Conservation (phyloP, 2,797 vertebrate genomes). For the Liasis olivaceus region DNA sequence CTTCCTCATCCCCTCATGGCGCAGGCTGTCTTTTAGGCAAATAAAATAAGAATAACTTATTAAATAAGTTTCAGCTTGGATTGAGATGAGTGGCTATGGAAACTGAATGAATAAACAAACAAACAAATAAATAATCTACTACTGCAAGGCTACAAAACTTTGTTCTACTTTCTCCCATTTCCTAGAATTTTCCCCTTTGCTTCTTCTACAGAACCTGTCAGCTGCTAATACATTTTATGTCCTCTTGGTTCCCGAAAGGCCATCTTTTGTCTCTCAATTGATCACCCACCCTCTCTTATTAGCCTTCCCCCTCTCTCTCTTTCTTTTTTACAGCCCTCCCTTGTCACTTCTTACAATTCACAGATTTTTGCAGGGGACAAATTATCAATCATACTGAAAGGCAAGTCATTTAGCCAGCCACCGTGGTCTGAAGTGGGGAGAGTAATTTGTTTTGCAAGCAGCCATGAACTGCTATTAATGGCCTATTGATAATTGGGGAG, state of each 20-base stretch:
- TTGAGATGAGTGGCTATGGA: too few relatives aligned
- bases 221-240: conserved; percentile 6
- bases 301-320: not conserved
- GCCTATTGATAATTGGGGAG: not conserved
- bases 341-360: conserved; percentile 10
- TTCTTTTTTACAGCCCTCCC: not conserved
- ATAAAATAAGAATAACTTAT: not conserved
- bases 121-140: not conserved
- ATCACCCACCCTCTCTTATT: conserved; percentile 3
- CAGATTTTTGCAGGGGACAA: not conserved
- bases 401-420: not conserved
- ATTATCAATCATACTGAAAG: not conserved
- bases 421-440: not conserved
- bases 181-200: not conserved
- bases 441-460: not conserved
- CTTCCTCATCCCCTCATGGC: not conserved
- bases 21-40: not conserved
- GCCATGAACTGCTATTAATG: not conserved
- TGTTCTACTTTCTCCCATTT: not conserved
- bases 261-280: not conserved
- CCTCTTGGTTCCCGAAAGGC: not conserved
- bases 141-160: too few relatives aligned
- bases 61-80: too few relatives aligned
- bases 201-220: not conserved
- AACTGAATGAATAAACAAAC: too few relatives aligned